A percentile compares a stretch with the other conserved stretches of the same genome.
Evolutionary conservation across 92 coral and sea anemone genomes (phyloP).

Genomic region (Phenganax stokvisi): DNA sequence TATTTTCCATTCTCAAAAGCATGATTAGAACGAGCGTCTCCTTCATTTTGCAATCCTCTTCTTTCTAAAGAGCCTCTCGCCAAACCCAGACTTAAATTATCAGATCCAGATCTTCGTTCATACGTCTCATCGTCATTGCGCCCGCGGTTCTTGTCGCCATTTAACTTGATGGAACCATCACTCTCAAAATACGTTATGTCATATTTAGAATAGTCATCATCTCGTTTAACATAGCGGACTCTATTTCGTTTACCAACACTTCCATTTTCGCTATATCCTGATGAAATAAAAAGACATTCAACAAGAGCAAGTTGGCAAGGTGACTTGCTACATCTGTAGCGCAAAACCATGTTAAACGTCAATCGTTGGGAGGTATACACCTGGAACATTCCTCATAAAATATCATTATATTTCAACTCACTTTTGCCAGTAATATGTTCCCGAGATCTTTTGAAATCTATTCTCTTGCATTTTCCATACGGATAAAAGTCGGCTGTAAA

Average conservation of each 20-base stretch:
- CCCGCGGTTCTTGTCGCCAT: not conserved
- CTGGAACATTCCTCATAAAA: not conserved
- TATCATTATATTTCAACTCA: not conserved
- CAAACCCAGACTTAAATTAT: not conserved
- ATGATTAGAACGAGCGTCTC: not conserved
- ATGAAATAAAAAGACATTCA: not conserved
- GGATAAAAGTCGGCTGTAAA: slow-evolving; percentile 13
- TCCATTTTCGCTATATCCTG: not conserved
- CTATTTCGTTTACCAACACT: not conserved
- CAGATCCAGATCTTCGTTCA: not conserved
- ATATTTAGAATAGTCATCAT: slow-evolving; percentile 15
- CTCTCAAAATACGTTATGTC: slow-evolving; percentile 34
- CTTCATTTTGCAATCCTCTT: not conserved
- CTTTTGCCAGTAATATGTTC: not conserved
- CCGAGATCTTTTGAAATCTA: not conserved
- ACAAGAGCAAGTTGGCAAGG: not conserved
- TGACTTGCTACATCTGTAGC: not conserved
- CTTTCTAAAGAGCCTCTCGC: not conserved
- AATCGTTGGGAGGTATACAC: no score
- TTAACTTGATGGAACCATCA: not conserved
- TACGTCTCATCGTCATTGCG: not conserved
- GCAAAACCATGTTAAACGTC: no score
- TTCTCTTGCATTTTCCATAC: slow-evolving; percentile 18
- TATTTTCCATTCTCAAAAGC: slow-evolving; percentile 3
- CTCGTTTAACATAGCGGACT: not conserved